phyloP scores from a whole-genome alignment of 1,140 invertebrate genomes.

The Bombus superbus region DNA sequence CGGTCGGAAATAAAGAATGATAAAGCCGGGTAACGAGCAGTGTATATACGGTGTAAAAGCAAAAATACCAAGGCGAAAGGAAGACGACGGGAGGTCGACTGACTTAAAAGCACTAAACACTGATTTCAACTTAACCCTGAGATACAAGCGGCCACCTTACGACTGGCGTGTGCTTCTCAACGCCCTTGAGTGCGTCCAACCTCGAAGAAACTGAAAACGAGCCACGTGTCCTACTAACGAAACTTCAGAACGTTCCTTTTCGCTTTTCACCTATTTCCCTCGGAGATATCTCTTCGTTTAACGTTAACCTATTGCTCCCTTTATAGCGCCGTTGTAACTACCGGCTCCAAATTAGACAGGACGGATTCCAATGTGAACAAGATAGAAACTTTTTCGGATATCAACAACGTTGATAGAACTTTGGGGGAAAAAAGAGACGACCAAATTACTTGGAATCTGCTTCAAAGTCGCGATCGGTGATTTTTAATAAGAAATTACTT shows the following conservation, averaged over 20 bases:
- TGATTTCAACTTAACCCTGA: conserved; percentile 76
- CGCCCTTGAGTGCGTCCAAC: neutral
- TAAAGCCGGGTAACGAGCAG: conserved; percentile 46
- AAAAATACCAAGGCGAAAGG: neutral
- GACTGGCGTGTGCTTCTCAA: neutral
- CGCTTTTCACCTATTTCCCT: neutral
- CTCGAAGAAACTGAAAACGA: neutral
- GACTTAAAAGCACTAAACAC: conserved; percentile 79
- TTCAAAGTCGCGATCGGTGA: too few species aligned
- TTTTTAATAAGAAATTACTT: too few species aligned
- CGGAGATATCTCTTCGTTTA: conserved; percentile 59
- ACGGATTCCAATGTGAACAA: neutral
- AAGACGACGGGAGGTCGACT: conserved; percentile 25
- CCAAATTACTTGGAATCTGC: neutral
- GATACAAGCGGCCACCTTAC: conserved; percentile 65
- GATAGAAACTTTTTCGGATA: neutral
- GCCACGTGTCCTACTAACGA: neutral
- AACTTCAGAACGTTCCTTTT: neutral
- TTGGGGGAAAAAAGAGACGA: neutral
- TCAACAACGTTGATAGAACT: neutral
- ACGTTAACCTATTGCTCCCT: conserved; percentile 41
- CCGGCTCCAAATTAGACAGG: neutral
- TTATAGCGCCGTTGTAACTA: conserved; percentile 10
- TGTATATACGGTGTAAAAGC: conserved; percentile 11
- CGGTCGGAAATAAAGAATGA: conserved; percentile 53